A percentile compares a stretch with the other conserved stretches of the same genome.
phyloP scores from a whole-genome alignment of 2,797 vertebrate species.

The Myotis vivesi region DNA sequence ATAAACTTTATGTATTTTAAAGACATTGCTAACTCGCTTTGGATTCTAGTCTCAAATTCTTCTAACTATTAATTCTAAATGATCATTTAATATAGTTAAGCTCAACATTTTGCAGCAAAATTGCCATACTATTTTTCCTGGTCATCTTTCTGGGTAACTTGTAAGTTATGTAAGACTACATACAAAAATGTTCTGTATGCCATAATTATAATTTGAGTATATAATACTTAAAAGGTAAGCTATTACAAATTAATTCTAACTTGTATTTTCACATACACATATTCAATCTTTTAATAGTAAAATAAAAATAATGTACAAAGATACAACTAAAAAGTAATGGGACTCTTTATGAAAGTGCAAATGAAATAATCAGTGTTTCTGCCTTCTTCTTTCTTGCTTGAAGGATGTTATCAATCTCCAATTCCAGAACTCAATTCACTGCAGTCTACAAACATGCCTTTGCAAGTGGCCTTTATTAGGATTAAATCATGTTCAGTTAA shows the following conservation, averaged over 20 bases:
- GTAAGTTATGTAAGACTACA: not conserved
- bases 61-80: slow-evolving; percentile 26
- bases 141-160: not conserved
- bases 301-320: slow-evolving; percentile 23
- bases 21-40: not conserved
- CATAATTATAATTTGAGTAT: not conserved
- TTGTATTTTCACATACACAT: not conserved
- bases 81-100: not conserved
- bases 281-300: not conserved
- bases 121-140: not conserved
- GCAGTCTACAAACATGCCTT: not conserved
- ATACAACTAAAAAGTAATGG: not conserved
- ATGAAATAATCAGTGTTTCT: not conserved
- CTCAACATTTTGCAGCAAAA: not conserved
- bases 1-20: not conserved
- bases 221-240: not conserved
- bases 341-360: not conserved
- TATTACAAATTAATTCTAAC: not conserved
- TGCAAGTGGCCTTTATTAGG: not conserved
- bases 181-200: not conserved
- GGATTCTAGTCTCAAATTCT: not conserved
- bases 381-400: not conserved
- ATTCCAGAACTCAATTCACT: not conserved
- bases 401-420: not conserved
- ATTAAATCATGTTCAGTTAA: not conserved